Conservation (phyloP, 2,113 vertebrate genomes). For the Phylloscopus whistleri region DNA sequence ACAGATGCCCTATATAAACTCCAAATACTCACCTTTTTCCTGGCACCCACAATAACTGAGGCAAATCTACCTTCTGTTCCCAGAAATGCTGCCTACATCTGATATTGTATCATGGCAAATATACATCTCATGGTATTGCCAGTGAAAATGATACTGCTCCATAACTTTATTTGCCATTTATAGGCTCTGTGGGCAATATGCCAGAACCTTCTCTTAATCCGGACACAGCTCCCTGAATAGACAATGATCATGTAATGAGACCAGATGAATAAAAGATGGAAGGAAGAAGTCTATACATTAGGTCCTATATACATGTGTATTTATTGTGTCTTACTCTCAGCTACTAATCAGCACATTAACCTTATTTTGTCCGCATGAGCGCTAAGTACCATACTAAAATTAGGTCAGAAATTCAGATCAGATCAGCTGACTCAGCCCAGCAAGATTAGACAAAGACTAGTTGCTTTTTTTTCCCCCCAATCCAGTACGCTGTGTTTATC, state of each 20-base stretch:
- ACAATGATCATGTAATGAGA: constrained; percentile 5
- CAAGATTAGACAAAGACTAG: constrained; percentile 52
- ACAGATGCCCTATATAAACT: not conserved
- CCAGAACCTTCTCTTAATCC: not conserved
- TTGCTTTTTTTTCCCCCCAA: not conserved
- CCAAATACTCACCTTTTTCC: not conserved
- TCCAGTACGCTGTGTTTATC: not conserved
- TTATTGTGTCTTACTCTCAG: constrained; percentile 40
- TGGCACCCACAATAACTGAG: not conserved
- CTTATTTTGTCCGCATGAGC: constrained; percentile 66
- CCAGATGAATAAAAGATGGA: not conserved
- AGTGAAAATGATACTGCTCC: not conserved
- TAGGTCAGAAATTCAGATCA: constrained; percentile 79
- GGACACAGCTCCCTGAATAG: not conserved
- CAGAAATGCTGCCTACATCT: not conserved
- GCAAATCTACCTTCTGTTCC: not conserved
- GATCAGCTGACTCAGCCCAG: constrained; percentile 67
- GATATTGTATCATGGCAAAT: not conserved
- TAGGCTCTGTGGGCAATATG: not conserved
- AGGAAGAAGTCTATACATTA: not conserved
- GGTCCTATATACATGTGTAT: not conserved
- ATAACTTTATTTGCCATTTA: not conserved
- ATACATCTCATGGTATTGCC: not conserved
- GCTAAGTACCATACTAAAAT: constrained; percentile 65
- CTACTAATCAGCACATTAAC: constrained; percentile 67